These are phyloP conservation scores for Nomada ruficornis DNA, from an alignment of 2,888 invertebrate genomes.

Conservation along the genomic window DNA sequence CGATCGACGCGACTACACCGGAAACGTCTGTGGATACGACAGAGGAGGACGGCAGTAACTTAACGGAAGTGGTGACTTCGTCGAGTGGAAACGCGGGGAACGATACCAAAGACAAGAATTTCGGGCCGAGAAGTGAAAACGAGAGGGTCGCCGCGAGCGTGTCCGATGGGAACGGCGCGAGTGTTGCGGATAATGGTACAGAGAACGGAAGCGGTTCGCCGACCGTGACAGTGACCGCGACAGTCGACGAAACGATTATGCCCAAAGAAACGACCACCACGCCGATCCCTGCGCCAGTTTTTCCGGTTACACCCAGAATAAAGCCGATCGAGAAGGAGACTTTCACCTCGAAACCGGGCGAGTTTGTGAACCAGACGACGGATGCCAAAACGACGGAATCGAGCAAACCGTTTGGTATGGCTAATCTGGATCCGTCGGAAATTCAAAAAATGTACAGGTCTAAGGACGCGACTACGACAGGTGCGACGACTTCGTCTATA, in stretches of 20 bases:
- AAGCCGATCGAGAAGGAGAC: slow-evolving; percentile 57
- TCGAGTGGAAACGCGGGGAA: background rate
- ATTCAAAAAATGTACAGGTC: slow-evolving; percentile 81
- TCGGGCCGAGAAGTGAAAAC: slow-evolving; percentile 30
- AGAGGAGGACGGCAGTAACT: slow-evolving; percentile 20
- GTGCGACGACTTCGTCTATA: background rate
- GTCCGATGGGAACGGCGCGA: slow-evolving; percentile 13
- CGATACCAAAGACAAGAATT: slow-evolving; percentile 51
- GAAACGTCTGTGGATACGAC: background rate
- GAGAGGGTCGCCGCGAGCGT: slow-evolving; percentile 25
- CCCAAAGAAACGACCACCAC: slow-evolving; percentile 44
- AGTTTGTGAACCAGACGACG: slow-evolving; percentile 38
- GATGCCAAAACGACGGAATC: slow-evolving; percentile 52
- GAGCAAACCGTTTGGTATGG: slow-evolving; percentile 67
- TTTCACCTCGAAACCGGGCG: slow-evolving; percentile 53
- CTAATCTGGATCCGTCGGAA: slow-evolving; percentile 79
- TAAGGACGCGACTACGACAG: slow-evolving; percentile 52
- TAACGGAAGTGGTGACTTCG: slow-evolving; percentile 17
- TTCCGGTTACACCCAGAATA: slow-evolving; percentile 76
- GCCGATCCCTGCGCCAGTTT: slow-evolving; percentile 62
- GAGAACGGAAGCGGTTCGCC: slow-evolving; percentile 48
- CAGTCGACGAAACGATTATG: slow-evolving; percentile 50
- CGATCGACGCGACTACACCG: slow-evolving; percentile 6
- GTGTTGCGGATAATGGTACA: slow-evolving; percentile 15
- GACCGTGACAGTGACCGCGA: slow-evolving; percentile 60